phyloP scores from a whole-genome alignment of 1,140 invertebrate species.

The Hylyphantes graminicola region DNA sequence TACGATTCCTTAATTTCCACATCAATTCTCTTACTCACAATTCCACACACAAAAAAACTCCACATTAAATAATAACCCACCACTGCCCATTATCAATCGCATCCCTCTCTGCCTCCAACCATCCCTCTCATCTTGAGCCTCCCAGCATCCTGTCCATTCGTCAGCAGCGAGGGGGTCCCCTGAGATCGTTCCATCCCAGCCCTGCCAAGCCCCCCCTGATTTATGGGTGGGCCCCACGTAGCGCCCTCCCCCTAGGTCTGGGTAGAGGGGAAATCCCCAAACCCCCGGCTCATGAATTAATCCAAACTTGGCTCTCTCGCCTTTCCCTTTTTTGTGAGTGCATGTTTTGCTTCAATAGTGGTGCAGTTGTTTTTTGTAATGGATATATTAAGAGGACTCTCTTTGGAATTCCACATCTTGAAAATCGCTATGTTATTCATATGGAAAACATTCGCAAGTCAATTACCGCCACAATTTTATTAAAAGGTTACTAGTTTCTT shows the following conservation, averaged over 20 bases:
- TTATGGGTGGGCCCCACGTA: conserved; percentile 53
- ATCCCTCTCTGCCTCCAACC: conserved; percentile 25
- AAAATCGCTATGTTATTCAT: too few species aligned
- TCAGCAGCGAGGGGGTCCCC: conserved; percentile 29
- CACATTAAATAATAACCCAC: too few species aligned
- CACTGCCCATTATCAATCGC: neutral
- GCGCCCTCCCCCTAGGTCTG: conserved; percentile 29
- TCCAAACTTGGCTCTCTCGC: conserved; percentile 29
- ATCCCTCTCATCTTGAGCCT: conserved; percentile 21
- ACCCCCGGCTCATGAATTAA: conserved; percentile 60
- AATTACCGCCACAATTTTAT: too few species aligned
- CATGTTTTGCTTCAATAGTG: neutral
- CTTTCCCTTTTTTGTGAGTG: too few species aligned
- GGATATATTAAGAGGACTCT: conserved; percentile 48
- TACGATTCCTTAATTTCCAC: too few species aligned
- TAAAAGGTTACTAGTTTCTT: too few species aligned
- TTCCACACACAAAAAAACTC: too few species aligned
- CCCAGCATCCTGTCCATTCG: conserved; percentile 43
- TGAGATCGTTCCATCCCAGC: conserved; percentile 57
- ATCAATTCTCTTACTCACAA: too few species aligned
- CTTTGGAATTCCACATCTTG: too few species aligned
- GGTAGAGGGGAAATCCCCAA: conserved; percentile 50
- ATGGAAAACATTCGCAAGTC: too few species aligned
- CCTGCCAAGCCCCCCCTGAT: conserved; percentile 46
- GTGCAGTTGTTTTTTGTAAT: conserved; percentile 1